phyloP scores from a whole-genome alignment of 2,888 invertebrate species.

The Agriopis marginaria region DNA sequence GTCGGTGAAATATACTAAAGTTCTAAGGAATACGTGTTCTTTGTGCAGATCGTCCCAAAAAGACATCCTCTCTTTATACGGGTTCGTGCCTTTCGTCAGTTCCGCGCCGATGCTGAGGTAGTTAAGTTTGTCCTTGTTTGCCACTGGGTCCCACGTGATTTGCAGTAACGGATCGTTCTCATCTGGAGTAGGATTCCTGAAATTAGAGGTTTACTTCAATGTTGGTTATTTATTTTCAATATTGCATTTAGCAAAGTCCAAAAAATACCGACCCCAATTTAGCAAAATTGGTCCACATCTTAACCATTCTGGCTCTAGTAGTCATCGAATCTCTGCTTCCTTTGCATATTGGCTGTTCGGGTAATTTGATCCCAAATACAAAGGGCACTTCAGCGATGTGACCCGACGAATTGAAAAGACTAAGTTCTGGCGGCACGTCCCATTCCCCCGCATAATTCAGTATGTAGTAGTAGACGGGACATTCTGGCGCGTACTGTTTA shows the following conservation, averaged over 20 bases:
- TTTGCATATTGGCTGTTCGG: constrained; percentile 56
- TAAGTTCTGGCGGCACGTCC: constrained; percentile 61
- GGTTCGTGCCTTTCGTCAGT: constrained; percentile 76
- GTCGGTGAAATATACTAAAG: constrained; percentile 71
- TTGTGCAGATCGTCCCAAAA: constrained; percentile 78
- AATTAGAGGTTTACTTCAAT: constrained; percentile 45
- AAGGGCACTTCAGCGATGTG: constrained; percentile 76
- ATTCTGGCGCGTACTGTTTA: constrained; percentile 63
- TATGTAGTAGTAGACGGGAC: constrained; percentile 75
- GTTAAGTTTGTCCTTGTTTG: constrained; percentile 68
- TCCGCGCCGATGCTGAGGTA: constrained; percentile 76
- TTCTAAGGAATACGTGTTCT: constrained; percentile 67
- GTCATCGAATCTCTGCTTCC: constrained; percentile 71
- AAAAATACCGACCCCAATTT: constrained; percentile 72
- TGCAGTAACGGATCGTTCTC: constrained; percentile 72
- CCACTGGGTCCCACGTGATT: constrained; percentile 78
- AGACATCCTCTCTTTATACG: constrained; percentile 75
- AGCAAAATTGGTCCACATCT: constrained; percentile 84
- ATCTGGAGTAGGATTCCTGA: constrained; percentile 77
- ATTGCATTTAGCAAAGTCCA: not conserved
- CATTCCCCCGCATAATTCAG: constrained; percentile 73
- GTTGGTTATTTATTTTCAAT: not conserved
- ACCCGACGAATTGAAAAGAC: constrained; percentile 67
- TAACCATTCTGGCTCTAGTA: constrained; percentile 70
- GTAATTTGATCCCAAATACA: constrained; percentile 65